A percentile compares a stretch with the other conserved stretches of the same genome.
phyloP scores from a whole-genome alignment of 2,797 vertebrate genomes.

The Periophthalmus magnuspinnatus region DNA sequence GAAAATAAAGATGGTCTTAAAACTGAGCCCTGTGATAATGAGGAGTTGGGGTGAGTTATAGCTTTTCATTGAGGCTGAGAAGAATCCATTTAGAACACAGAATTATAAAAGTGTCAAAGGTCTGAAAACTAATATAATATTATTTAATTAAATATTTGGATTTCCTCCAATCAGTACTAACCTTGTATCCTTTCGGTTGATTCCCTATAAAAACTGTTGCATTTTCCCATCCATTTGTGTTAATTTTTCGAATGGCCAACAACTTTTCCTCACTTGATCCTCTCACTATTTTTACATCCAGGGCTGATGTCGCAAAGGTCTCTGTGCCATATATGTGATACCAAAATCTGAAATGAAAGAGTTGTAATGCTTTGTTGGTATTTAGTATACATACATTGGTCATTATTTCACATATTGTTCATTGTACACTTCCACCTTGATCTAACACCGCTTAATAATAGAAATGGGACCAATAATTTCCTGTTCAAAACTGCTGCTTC shows the following conservation, averaged over 20 bases:
- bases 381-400: too few relatives aligned
- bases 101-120: too few relatives aligned
- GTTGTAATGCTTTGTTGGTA: background rate
- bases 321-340: slow-evolving; percentile 57
- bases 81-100: too few relatives aligned
- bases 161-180: slow-evolving; percentile 30
- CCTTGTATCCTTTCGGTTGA: slow-evolving; percentile 71
- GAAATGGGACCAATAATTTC: background rate
- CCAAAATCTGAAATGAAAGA: slow-evolving; percentile 74
- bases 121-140: background rate
- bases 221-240: slow-evolving; percentile 66
- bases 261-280: background rate
- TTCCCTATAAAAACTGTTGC: slow-evolving; percentile 68
- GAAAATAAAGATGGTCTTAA: too few relatives aligned
- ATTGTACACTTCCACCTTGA: background rate
- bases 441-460: too few relatives aligned
- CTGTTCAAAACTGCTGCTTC: background rate
- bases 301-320: rapidly evolving
- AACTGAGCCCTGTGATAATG: too few relatives aligned
- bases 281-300: slow-evolving; percentile 54
- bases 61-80: too few relatives aligned
- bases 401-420: background rate
- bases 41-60: too few relatives aligned
- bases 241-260: slow-evolving; percentile 30
- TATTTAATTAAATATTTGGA: too few relatives aligned